Conservation (phyloP, 2,888 invertebrate species). For the Orthonevra nobilis region DNA sequence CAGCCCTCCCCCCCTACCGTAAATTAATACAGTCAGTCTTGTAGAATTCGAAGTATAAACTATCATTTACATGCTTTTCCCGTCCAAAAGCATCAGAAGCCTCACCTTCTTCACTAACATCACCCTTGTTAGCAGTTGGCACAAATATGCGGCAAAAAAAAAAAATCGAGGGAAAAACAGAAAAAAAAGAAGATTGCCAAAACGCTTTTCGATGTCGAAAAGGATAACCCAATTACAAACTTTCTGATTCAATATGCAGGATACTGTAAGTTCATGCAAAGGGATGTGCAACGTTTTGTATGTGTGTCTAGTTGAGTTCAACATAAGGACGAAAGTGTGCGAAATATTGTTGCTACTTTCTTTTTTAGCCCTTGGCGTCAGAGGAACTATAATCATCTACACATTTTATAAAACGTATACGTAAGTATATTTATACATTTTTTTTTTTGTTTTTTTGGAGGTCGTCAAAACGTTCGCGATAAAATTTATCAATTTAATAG, state of each 20-base stretch:
- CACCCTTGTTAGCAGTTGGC: conserved; percentile 8
- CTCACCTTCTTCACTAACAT: not conserved
- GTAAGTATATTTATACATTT: too few relatives aligned
- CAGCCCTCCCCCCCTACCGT: conserved; percentile 19
- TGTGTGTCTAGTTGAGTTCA: conserved; percentile 21
- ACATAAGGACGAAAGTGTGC: conserved; percentile 16
- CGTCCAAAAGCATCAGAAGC: conserved; percentile 4
- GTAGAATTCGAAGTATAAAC: conserved; percentile 23
- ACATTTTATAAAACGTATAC: too few relatives aligned
- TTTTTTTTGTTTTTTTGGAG: conserved; percentile 28
- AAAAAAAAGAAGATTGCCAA: conserved; percentile 35
- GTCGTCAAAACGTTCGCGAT: conserved; percentile 43
- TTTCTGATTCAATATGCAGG: conserved; percentile 69
- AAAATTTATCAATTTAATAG: conserved; percentile 52
- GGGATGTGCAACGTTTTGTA: conserved; percentile 30
- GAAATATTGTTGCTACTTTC: too few relatives aligned
- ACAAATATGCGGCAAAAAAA: conserved; percentile 17
- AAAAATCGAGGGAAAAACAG: not conserved
- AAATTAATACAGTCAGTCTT: conserved; percentile 45
- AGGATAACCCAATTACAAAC: conserved; percentile 70
- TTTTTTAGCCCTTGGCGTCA: conserved; percentile 57
- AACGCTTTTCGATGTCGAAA: conserved; percentile 70
- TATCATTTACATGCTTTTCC: conserved; percentile 37
- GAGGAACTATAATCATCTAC: conserved; percentile 37
- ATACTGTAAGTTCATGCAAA: conserved; percentile 62